Evolutionary conservation across 2,888 invertebrate genomes (phyloP), one percentile per base, ranked within the genome.

Genomic region (Hydrotaea cyrtoneurina): DNA sequence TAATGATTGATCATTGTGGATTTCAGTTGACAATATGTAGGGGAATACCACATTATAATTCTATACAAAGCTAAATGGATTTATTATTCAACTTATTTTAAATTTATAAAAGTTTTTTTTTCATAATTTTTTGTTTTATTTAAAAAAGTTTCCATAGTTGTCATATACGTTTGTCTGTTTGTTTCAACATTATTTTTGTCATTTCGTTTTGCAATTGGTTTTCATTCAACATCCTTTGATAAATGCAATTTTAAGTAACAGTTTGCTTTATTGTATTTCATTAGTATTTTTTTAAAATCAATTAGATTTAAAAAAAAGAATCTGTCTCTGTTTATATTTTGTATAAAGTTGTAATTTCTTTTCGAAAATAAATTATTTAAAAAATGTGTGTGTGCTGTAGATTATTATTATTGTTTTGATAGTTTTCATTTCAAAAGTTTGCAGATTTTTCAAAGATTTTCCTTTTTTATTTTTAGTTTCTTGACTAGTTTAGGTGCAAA

Each of bases 241-340:
- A 83, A 83, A 83, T 83, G 83, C 83, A 83, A 23, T 78, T 71
- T 78, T 83, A 83, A 83, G 83, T 83, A 83, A 83, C 83, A 83
- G 80, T 80, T 83, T n/a, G 39, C 43, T 80, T 11, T 53, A 53
- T 59, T 23, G 59, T 59, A 53, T 50, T 50, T 50, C n/a, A n/a
- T n/a, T n/a, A n/a, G n/a, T 46, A 23, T 46, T 50, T 46, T 15
- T 23, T 46, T 26, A 59, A 55, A 55, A 23, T 19, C 31, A 43
- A 21, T 76, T 73, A 57, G 13, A n/a, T 39, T n/a, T 71, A 4
- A 4, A 31, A 31, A 31, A 31, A 31, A 31, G 7, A 31, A 4
- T 31, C 15, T 39, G 39, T 39, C 10, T 39, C 13, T 50, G 8
- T 0, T 43, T 15, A n/a, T 76, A 75, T 79, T 46, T 23, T 21